Conservation (phyloP, 2,888 invertebrate species). For the Pyrrhosoma nymphula region DNA sequence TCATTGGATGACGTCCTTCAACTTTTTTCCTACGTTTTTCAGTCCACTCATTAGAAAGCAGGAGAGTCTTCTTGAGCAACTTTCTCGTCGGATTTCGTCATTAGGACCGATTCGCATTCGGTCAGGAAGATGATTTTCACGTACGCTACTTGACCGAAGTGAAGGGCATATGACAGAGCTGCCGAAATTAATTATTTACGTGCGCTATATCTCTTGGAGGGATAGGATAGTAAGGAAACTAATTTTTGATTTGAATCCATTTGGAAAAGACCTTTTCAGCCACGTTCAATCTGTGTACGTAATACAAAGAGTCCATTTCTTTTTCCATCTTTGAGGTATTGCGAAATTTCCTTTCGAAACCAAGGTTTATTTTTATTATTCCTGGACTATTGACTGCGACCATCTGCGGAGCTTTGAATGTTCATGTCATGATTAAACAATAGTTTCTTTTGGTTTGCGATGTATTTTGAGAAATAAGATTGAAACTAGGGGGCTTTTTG, state of each 20-base stretch:
- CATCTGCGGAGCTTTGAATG: background rate
- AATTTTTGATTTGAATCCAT: background rate
- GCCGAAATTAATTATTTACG: background rate
- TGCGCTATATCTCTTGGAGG: background rate
- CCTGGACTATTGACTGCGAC: background rate
- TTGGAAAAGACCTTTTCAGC: background rate
- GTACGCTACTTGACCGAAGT: background rate
- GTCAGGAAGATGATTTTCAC: background rate
- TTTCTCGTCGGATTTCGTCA: background rate
- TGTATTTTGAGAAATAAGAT: too few species aligned
- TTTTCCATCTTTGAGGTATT: background rate
- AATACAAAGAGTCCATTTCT: background rate
- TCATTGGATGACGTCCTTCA: background rate
- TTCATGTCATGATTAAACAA: background rate
- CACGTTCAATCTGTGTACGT: background rate
- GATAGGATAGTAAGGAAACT: background rate
- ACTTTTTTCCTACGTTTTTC: background rate
- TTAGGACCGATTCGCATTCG: background rate
- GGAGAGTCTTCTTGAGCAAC: background rate
- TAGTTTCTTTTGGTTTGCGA: background rate
- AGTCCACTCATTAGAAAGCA: background rate
- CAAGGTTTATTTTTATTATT: background rate
- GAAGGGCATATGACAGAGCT: background rate
- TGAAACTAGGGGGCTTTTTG: too few species aligned
- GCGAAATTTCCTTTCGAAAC: background rate